Evolutionary conservation across 2,888 invertebrate species (phyloP), one percentile per base, ranked within the genome.

Genomic region (Parelbella ahira): DNA sequence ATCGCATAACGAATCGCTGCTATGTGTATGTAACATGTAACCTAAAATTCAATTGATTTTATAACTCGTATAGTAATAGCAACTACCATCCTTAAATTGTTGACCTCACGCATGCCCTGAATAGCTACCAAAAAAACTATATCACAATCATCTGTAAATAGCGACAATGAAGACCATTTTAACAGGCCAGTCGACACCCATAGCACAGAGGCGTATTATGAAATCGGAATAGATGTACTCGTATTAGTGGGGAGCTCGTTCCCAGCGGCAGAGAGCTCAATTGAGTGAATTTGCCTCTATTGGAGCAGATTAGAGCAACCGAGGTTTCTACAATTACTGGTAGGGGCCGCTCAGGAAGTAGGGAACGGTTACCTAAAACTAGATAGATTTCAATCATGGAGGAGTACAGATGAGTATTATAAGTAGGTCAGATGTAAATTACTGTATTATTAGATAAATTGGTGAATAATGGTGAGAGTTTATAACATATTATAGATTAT

Each of bases 221-320:
- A 50, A 48, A 50, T 46, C 36, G 43, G 29, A 36, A 36, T 42
- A 42, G 34, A 58, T 19, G 56, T 53, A 52, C 50, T 28, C 15
- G 15, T 42, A 28, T 21, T 42, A 42, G 42, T 42, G 42, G 45
- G 47, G 45, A 43, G 49, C 47, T 47, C 53, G 46, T 58, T 63
- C 56, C 62, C 62, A 60, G 50, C 55, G 48, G 60, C 41, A 42
- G 68, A 68, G 73, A 55, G 59, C 51, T 59, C 82, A 84, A 86
- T 84, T 79, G 81, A 75, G 59, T 65, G 66, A 79, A 79, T 79
- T 78, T 69, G 71, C 60, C 42, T 79, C 74, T 68, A 83, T 84
- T 86, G 83, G 68, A 53, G 55, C 60, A 75, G 81, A 77, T 81
- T 81, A 78, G 63, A 69, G 52, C 54, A 51, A 50, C 73, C 50